Conservation (phyloP, 64 coral and sea anemone genomes). For the Hydrozoanthus tunicans region DNA sequence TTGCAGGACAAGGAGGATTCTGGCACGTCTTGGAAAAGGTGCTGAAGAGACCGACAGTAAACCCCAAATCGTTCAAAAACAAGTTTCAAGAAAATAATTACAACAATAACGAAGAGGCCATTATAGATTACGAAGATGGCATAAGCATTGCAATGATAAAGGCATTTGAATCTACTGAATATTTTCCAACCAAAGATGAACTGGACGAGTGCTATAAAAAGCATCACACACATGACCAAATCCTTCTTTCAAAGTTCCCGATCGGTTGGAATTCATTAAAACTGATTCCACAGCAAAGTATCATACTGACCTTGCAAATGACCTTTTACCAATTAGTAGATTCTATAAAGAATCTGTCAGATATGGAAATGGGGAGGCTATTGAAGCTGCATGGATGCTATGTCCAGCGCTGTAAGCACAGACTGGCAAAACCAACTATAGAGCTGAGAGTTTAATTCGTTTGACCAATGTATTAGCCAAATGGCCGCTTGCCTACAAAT, state of each 20-base stretch:
- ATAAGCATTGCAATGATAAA: constrained; percentile 71
- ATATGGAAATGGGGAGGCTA: constrained; percentile 5
- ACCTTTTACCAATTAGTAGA: background rate
- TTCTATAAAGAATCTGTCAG: constrained; percentile 23
- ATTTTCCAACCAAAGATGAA: constrained; percentile 52
- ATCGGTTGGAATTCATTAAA: background rate
- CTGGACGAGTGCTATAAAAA: constrained; percentile 18
- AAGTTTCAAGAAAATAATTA: constrained; percentile 63
- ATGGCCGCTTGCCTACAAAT: constrained; percentile 16
- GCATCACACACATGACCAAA: constrained; percentile 25
- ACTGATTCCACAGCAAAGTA: background rate
- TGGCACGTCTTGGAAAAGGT: constrained; percentile 41
- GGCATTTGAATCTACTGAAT: constrained; percentile 32
- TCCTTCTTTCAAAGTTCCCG: background rate
- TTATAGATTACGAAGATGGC: constrained; percentile 65
- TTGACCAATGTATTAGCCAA: background rate
- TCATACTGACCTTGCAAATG: too few species aligned
- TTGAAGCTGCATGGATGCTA: background rate
- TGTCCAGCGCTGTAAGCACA: background rate
- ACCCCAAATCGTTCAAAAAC: constrained; percentile 49
- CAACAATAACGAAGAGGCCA: constrained; percentile 47
- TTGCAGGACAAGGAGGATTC: constrained; percentile 60
- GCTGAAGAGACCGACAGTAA: constrained; percentile 67
- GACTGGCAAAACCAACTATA: background rate
- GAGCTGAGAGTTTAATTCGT: constrained; percentile 26